Evolutionary conservation across 2,113 vertebrate genomes (phyloP), one percentile per base, ranked within the genome.

Genomic region (Dendropsophus ebraccatus): DNA sequence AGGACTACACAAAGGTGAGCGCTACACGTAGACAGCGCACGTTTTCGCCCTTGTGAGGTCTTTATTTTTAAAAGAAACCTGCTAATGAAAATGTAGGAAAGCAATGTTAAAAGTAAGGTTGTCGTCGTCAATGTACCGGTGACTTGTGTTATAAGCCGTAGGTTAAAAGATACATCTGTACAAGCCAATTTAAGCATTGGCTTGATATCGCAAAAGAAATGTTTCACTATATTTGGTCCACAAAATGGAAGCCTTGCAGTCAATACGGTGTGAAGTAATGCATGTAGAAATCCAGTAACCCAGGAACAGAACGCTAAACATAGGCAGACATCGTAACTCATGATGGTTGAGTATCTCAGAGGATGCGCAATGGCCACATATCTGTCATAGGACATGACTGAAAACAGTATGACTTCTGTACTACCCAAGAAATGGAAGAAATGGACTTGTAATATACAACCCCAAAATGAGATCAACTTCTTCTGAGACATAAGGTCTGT

Each of bases 321-420:
- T 5, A 41, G 8, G 8, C 41, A 41, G 41, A 41, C 41, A 41
- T 41, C 8, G 41, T 41, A 41, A 41, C 41, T 41, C 41, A 41
- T 83, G 47, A 90, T 60, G 47, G 86, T 65, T 12, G 87, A n/a
- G 13, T 89, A 89, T 12, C 83, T 83, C 35, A 87, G 60, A 12
- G 89, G 90, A 54, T 45, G 62, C 37, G 88, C 88, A 58, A 87
- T 90, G 54, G 87, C 88, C 0, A 80, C 62, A 21, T 69, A 87
- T 13, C 87, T 82, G 30, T 88, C 88, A 8, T 83, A 90, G 37
- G 87, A 87, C 88, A 89, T 88, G 8, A 30, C 70, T 0, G 88
- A 58, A 14, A 90, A 49, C 2, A 88, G 73, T n/a, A 83, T 81
- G 19, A 50, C 62, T 67, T 89, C 87, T 7, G 83, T 76, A 47